Evolutionary conservation across 2,113 vertebrate genomes (phyloP).

Genomic region (Python bivittatus): DNA sequence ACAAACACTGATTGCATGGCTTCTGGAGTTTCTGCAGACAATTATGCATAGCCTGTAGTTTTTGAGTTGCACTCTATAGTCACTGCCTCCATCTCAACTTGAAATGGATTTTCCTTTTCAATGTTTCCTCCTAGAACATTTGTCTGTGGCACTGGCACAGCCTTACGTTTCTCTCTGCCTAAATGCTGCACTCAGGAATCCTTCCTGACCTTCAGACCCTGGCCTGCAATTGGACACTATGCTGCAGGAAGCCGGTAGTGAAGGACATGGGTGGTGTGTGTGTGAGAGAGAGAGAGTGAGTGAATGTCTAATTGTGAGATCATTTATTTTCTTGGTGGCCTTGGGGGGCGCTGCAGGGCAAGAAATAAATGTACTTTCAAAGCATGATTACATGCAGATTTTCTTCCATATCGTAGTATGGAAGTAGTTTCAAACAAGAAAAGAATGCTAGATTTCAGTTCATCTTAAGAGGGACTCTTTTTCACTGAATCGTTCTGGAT

Average conservation of each 20-base stretch:
- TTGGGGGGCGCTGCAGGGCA: slow-evolving; percentile 66
- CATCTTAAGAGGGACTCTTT: slow-evolving; percentile 38
- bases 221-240: not conserved
- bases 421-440: slow-evolving; percentile 40
- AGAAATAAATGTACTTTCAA: slow-evolving; percentile 36
- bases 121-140: not conserved
- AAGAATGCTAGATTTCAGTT: slow-evolving; percentile 49
- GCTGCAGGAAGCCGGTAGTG: not conserved
- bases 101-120: not conserved
- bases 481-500: slow-evolving; percentile 37
- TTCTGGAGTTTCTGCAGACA: not conserved
- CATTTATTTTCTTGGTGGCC: slow-evolving; percentile 28
- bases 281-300: not conserved
- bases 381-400: not conserved
- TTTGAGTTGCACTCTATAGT: not conserved
- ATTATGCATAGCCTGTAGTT: not conserved
- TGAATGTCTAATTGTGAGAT: not conserved
- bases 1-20: not conserved
- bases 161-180: not conserved
- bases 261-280: not conserved
- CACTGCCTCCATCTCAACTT: slow-evolving; percentile 5
- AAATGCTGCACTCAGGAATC: not conserved
- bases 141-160: not conserved
- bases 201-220: not conserved
- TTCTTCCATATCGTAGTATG: slow-evolving; percentile 32